A percentile compares a stretch with the other conserved stretches of the same genome.
Conservation (phyloP, 2,888 invertebrate species). For the Slavum lentiscoides region DNA sequence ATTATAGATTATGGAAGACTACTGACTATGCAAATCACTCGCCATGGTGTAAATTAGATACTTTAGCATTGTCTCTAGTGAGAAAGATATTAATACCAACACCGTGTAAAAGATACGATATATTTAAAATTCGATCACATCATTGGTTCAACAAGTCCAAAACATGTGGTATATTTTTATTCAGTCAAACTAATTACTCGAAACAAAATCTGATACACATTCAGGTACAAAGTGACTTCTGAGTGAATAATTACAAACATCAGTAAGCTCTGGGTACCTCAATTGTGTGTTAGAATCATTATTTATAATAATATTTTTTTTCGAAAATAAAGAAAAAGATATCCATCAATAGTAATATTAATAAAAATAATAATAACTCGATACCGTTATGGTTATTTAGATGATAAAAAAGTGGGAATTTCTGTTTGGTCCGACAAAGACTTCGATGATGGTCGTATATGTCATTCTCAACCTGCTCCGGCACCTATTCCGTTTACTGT, state of each 20-base stretch:
- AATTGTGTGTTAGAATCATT: slow-evolving; percentile 58
- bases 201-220: slow-evolving; percentile 33
- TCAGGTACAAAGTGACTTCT: slow-evolving; percentile 50
- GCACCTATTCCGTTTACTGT: slow-evolving; percentile 9
- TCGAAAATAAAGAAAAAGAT: background rate
- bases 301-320: background rate
- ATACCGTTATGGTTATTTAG: slow-evolving; percentile 13
- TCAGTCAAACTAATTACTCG: background rate
- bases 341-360: background rate
- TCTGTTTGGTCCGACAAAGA: slow-evolving; percentile 54
- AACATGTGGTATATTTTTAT: slow-evolving; percentile 41
- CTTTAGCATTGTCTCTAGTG: slow-evolving; percentile 73
- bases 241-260: slow-evolving; percentile 22
- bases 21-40: slow-evolving; percentile 68
- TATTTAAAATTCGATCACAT: slow-evolving; percentile 73
- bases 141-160: slow-evolving; percentile 66
- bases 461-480: slow-evolving; percentile 61
- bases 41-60: slow-evolving; percentile 83
- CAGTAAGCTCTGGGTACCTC: slow-evolving; percentile 35
- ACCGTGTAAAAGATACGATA: slow-evolving; percentile 69
- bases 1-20: slow-evolving; percentile 76
- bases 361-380: background rate
- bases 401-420: slow-evolving; percentile 10
- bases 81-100: slow-evolving; percentile 74
- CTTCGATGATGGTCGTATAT: slow-evolving; percentile 57